Base-by-base conservation (phyloP, 1,140 invertebrate species). In the Drosophila melanogaster region DNA sequence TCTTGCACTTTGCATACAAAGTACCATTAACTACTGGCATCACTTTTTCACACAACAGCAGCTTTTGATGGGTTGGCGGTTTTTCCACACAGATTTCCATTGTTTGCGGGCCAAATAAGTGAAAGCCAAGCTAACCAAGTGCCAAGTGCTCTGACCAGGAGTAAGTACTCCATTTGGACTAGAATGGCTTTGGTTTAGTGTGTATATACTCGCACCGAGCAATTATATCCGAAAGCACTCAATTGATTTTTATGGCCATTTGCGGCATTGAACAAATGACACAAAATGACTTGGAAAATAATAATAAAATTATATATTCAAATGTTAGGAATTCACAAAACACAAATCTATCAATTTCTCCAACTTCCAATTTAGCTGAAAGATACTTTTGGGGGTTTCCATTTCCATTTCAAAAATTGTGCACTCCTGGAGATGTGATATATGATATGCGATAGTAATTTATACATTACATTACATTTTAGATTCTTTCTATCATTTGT, bases 1-100 rank as follows among this genome's bases (percentile, higher is more conserved):
- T 66, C 81, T 83, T 83, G 81, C 80, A 90, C 85, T 90, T 90
- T 90, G 86, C 85, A 90, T 90, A 90, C 85, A 90, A 90, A 90
- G 85, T 90, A 76, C 76, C 78, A 78, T 81, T 90, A 90, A 85
- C 66, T 90, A 87, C 69, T 87, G 58, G 77, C 75, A 87, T 81
- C 74, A 75, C 76, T 80, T 83, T 79, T 84, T 64, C 80, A 57
- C 69, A 85, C 81, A 80, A 85, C 77, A 56, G 53, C 65, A 50
- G 47, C 19, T 12, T 41, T 15, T 64, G 75, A 69, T 77, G 77
- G 69, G 64, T 74, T 72, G 77, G 80, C 70, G 80, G 79, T 79
- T 84, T 84, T 80, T 67, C 43, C 70, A 72, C 76, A 72, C 71
- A 77, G 77, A 84, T 85, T 84, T 84, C 22, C 30, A 0, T 24